Percentiles rank a stretch among this genome's conserved stretches.
Evolutionary conservation across 2,888 invertebrate genomes (phyloP).

Genomic region (Pilophorus perplexus): DNA sequence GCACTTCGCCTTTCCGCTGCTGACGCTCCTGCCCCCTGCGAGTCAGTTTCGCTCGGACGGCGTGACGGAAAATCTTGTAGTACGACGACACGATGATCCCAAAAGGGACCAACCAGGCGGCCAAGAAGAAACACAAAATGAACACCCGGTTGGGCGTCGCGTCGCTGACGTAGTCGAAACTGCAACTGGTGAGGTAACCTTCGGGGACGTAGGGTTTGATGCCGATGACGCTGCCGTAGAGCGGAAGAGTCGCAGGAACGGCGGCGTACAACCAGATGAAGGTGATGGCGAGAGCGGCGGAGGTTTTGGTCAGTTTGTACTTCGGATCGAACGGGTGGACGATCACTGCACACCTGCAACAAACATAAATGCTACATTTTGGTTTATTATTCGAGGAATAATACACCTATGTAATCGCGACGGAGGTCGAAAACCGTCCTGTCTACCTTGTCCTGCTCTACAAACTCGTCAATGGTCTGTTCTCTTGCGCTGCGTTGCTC

Average conservation of each 20-base stretch:
- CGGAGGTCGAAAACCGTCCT: too few relatives aligned
- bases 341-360: constrained; percentile 81
- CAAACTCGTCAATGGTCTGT: too few relatives aligned
- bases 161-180: constrained; percentile 76
- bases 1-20: constrained; percentile 68
- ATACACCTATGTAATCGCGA: too few relatives aligned
- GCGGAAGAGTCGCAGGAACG: constrained; percentile 67
- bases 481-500: too few relatives aligned
- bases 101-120: constrained; percentile 73
- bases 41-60: constrained; percentile 44
- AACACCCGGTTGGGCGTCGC: constrained; percentile 62
- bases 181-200: constrained; percentile 73
- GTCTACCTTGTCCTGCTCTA: too few relatives aligned
- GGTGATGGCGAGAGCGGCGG: constrained; percentile 62
- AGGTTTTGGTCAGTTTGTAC: constrained; percentile 61
- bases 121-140: constrained; percentile 71
- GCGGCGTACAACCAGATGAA: constrained; percentile 73
- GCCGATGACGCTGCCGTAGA: constrained; percentile 61
- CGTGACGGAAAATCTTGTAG: constrained; percentile 65
- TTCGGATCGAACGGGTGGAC: constrained; percentile 73
- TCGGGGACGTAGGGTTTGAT: constrained; percentile 77
- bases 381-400: too few relatives aligned
- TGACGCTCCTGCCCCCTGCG: constrained; percentile 55
- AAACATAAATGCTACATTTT: too few relatives aligned
- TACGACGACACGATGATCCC: constrained; percentile 71